Evolutionary conservation across 2,113 vertebrate genomes (phyloP).

Genomic region (Hypomesus transpacificus): DNA sequence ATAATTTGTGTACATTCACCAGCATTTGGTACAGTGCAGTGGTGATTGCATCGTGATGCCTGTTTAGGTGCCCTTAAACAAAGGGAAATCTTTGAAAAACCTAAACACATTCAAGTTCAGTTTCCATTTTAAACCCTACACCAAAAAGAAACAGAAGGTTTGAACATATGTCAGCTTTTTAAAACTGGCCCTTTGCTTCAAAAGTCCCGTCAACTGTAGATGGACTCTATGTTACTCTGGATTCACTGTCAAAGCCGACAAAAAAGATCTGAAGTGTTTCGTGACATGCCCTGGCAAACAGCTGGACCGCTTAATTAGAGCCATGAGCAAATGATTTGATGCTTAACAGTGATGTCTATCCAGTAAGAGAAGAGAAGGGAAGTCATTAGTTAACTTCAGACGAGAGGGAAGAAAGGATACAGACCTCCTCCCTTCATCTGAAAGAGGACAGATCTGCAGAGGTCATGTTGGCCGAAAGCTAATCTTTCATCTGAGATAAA

Average conservation of each 20-base stretch:
- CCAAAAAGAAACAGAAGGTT: constrained; percentile 1
- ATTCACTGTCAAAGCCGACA: constrained; percentile 6
- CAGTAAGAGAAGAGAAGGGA: constrained; percentile 17
- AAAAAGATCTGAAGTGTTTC: neutral
- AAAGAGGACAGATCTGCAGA: constrained; percentile 1
- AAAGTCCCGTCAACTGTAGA: constrained; percentile 2
- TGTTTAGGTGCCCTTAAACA: neutral
- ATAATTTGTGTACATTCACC: neutral
- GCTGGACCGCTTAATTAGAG: neutral
- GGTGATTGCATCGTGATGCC: no score
- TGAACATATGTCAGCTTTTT: constrained; percentile 12
- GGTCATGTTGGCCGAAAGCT: neutral
- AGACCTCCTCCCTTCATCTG: neutral
- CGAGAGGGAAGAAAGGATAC: neutral
- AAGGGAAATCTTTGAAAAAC: neutral
- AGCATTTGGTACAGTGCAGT: no score
- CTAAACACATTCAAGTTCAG: neutral
- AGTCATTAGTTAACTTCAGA: neutral
- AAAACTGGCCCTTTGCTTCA: constrained; percentile 7
- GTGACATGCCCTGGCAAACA: neutral
- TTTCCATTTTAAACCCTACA: neutral
- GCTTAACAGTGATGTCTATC: constrained; percentile 3
- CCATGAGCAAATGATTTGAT: neutral
- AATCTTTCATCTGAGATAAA: neutral
- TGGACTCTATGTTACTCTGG: neutral